A percentile compares a stretch with the other conserved stretches of the same genome.
Evolutionary conservation across 2,113 vertebrate genomes (phyloP).

Genomic region (Aviceda subcristata): DNA sequence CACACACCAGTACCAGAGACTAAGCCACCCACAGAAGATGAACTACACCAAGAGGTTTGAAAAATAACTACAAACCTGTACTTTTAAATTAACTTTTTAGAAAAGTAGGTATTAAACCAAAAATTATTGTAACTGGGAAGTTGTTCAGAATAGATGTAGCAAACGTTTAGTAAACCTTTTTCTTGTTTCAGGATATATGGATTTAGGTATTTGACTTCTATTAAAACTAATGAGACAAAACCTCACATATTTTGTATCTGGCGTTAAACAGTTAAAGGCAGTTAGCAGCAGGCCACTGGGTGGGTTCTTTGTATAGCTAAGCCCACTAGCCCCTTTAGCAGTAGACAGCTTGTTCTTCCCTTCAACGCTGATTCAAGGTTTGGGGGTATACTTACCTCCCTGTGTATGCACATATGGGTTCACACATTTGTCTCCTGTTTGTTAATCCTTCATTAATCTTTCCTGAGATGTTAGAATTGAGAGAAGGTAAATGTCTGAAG

Average conservation of each 20-base stretch:
- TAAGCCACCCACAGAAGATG: slow-evolving; percentile 92
- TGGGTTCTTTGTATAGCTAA: neutral
- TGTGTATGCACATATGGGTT: fast-evolving
- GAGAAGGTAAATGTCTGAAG: neutral
- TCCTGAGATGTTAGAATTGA: neutral
- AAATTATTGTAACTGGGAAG: neutral
- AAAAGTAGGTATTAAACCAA: neutral
- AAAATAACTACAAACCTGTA: neutral
- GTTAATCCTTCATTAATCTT: neutral
- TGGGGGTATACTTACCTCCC: neutral
- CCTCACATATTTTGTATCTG: neutral
- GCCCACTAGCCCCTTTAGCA: neutral
- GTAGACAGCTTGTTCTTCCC: neutral
- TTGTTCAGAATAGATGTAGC: neutral
- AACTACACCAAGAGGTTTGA: slow-evolving; percentile 91
- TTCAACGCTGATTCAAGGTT: neutral
- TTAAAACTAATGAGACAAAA: neutral
- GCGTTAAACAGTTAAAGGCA: neutral
- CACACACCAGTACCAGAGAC: slow-evolving; percentile 89
- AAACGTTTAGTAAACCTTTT: neutral
- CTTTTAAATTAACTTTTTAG: neutral
- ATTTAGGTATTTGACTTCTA: neutral
- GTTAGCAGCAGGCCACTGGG: neutral
- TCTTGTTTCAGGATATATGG: neutral
- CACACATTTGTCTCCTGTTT: neutral